Base-by-base conservation (phyloP, 2,113 vertebrate genomes). In the Tragulus kanchil region DNA sequence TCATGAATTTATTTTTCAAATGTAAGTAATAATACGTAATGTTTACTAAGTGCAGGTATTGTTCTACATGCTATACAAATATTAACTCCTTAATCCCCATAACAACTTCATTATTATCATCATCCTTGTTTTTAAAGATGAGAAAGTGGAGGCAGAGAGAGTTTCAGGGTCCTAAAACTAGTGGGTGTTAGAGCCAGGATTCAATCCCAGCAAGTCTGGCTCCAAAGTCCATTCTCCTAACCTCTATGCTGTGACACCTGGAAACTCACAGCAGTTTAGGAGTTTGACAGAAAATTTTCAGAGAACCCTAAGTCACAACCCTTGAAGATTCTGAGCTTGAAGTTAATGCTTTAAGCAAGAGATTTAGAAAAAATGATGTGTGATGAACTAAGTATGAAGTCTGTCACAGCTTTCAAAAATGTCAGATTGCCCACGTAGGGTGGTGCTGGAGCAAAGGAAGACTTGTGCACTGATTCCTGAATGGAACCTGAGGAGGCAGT, bases 1-100 rank as follows among this genome's bases (percentile, higher is more conserved):
- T 77, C 88, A 61, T 52, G 10, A 31, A 85, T 82, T 92, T 95
- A 67, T 61, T 87, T 92, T 92, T 94, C 85, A 86, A 89, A 25
- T 67, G 1, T 54, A 94, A 93, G 26, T 81, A 64, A 59, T 89
- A 61, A 88, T 56, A 42, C 3, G 50, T 77, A 92, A 65, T 52
- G 23, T 62, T 84, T 42, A 85, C 59, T 71, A 62, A 15, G 1
- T 36, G 31, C 3, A 52, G 48, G 13, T 8, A 89, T 6, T 75
- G 1, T 52, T 86, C 59, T 52, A 90, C 94, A 19, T 21, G 10
- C 23, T 89, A 75, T 91, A 77, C 86, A 75, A 62, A 67, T 48
- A 71, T 89, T 67, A 65, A 52, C 42, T 95, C 31, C 42, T 50
- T 79, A 77, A 65, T 92, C 21, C n/a, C 8, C 17, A 48, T 45